These are phyloP conservation scores for Hemiprocne comata DNA, from an alignment of 2,113 vertebrate genomes.

Conservation along the genomic window DNA sequence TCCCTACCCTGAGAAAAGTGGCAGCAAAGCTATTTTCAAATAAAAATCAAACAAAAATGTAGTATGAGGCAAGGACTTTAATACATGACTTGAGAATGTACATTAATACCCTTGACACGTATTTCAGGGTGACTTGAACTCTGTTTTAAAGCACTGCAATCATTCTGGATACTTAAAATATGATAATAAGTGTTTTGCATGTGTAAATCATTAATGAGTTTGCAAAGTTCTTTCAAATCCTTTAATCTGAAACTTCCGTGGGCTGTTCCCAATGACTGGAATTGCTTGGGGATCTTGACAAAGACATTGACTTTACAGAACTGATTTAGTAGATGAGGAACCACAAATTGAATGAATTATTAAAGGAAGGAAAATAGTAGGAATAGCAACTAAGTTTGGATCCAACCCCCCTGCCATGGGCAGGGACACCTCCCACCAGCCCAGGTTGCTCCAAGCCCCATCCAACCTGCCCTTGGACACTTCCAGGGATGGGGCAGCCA, in stretches of 20 bases:
- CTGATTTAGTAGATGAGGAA: neutral
- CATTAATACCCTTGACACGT: neutral
- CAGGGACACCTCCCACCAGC: no score
- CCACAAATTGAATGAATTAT: neutral
- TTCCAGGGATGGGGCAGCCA: no score
- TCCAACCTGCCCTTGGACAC: no score
- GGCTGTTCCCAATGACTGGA: neutral
- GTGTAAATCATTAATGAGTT: neutral
- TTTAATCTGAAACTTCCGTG: neutral
- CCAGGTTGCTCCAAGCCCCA: no score
- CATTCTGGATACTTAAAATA: neutral
- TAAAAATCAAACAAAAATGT: neutral
- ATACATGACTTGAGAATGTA: neutral
- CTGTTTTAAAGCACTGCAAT: neutral
- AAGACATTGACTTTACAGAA: neutral
- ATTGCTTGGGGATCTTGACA: neutral
- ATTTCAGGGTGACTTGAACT: neutral
- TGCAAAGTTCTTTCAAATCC: neutral
- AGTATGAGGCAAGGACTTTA: neutral
- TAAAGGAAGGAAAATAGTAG: neutral
- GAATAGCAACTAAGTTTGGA: neutral
- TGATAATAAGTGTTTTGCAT: slow-evolving; percentile 3
- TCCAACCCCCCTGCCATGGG: no score
- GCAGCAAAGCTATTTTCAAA: neutral
- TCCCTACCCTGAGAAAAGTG: neutral